Percentiles rank a stretch among this genome's conserved stretches.
Evolutionary conservation across 2,113 vertebrate genomes (phyloP).

Genomic region (Macquaria ambigua): DNA sequence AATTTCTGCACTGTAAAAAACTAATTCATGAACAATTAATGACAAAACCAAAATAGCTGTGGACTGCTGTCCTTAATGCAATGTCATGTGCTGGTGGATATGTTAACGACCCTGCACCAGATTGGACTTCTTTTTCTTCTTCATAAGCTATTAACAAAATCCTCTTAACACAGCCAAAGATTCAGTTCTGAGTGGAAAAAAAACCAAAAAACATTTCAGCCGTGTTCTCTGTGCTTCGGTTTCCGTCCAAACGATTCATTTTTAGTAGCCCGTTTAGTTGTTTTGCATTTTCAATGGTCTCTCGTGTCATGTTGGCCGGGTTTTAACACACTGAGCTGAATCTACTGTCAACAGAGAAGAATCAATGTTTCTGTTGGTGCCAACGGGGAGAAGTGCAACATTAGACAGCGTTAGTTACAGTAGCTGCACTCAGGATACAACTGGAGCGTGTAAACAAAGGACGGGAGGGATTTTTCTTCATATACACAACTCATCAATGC

Average conservation of each 20-base stretch:
- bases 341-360: conserved; percentile 47
- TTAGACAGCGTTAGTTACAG: conserved; percentile 39
- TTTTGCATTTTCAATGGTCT: conserved; percentile 23
- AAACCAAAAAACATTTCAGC: not conserved
- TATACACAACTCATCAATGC: not conserved
- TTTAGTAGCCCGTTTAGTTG: conserved; percentile 25
- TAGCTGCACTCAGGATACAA: conserved; percentile 9
- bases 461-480: not conserved
- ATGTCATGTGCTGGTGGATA: not conserved
- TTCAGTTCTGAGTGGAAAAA: not conserved
- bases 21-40: not conserved
- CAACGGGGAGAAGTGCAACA: conserved; percentile 39
- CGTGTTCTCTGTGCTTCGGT: not conserved
- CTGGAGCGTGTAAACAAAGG: not conserved
- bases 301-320: not conserved
- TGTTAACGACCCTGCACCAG: not conserved
- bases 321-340: conserved; percentile 41
- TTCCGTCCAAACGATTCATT: conserved; percentile 1
- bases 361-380: conserved; percentile 29
- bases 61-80: not conserved
- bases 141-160: not conserved
- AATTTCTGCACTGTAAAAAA: not conserved
- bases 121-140: not conserved
- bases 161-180: not conserved
- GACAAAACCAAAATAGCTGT: no score